Evolutionary conservation across 2,888 invertebrate genomes (phyloP).

Genomic region (Apotomis capreana): DNA sequence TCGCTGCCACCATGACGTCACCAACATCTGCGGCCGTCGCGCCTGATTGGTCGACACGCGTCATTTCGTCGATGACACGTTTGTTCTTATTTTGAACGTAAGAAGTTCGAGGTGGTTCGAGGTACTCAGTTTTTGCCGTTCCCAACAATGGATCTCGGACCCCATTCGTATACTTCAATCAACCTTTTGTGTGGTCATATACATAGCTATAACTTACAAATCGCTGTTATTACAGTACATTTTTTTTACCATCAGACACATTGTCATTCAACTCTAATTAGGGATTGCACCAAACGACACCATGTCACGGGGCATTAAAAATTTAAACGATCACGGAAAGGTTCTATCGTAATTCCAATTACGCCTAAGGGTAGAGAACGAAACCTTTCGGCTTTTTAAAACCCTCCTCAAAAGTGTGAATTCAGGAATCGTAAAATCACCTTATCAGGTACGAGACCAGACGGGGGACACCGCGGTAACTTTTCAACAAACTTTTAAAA

Average conservation of each 20-base stretch:
- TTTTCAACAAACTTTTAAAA: constrained; percentile 79
- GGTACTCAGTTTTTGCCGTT: constrained; percentile 73
- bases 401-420: constrained; percentile 79
- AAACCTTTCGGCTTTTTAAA: constrained; percentile 73
- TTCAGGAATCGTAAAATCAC: constrained; percentile 79
- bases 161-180: constrained; percentile 52
- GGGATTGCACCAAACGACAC: constrained; percentile 42
- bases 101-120: constrained; percentile 74
- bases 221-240: constrained; percentile 50
- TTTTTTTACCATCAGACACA: constrained; percentile 46
- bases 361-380: constrained; percentile 57
- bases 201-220: constrained; percentile 49
- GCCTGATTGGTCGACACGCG: constrained; percentile 83
- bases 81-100: constrained; percentile 82
- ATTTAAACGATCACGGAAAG: constrained; percentile 60
- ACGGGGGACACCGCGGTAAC: constrained; percentile 70
- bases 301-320: constrained; percentile 57
- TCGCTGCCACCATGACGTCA: constrained; percentile 76
- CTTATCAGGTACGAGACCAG: constrained; percentile 77
- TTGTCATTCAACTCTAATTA: constrained; percentile 32
- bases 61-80: constrained; percentile 83
- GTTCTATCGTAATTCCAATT: constrained; percentile 70
- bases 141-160: constrained; percentile 64
- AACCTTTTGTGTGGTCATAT: constrained; percentile 61
- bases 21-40: constrained; percentile 79